These are phyloP conservation scores for Zootoca vivipara DNA, from an alignment of 2,113 vertebrate species.

Conservation along the genomic window DNA sequence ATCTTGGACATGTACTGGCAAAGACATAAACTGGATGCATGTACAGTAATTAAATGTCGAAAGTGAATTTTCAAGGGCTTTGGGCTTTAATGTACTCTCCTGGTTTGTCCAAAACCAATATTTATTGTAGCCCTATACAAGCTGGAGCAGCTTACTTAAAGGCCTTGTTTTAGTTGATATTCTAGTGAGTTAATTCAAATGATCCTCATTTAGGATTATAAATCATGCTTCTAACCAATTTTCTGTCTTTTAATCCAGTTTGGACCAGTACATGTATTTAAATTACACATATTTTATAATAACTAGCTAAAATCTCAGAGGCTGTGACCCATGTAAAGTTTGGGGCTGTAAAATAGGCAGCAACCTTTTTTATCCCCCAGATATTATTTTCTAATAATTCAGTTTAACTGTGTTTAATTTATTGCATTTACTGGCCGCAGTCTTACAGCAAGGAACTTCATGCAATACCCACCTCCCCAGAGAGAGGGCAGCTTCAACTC, in stretches of 20 bases:
- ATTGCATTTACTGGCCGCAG: background rate
- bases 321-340: conserved; percentile 25
- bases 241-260: conserved; percentile 33
- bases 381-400: conserved; percentile 35
- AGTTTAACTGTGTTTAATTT: conserved; percentile 35
- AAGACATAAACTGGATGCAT: conserved; percentile 9
- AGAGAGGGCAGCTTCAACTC: background rate
- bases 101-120: conserved; percentile 51
- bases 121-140: conserved; percentile 36
- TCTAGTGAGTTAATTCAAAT: conserved; percentile 25
- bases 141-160: background rate
- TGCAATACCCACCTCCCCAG: background rate
- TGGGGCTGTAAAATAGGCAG: conserved; percentile 26
- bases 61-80: conserved; percentile 59
- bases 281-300: conserved; percentile 17
- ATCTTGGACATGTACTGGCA: conserved; percentile 24
- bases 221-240: conserved; percentile 13
- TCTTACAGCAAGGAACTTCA: background rate
- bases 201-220: conserved; percentile 23
- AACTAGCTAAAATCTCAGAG: conserved; percentile 33
- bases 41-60: conserved; percentile 10
- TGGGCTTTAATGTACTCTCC: conserved; percentile 61
- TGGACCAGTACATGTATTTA: conserved; percentile 8
- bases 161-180: conserved; percentile 1
- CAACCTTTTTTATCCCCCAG: conserved; percentile 13